phyloP scores from a whole-genome alignment of 2,888 invertebrate species.

The Nemapogon koenigi region DNA sequence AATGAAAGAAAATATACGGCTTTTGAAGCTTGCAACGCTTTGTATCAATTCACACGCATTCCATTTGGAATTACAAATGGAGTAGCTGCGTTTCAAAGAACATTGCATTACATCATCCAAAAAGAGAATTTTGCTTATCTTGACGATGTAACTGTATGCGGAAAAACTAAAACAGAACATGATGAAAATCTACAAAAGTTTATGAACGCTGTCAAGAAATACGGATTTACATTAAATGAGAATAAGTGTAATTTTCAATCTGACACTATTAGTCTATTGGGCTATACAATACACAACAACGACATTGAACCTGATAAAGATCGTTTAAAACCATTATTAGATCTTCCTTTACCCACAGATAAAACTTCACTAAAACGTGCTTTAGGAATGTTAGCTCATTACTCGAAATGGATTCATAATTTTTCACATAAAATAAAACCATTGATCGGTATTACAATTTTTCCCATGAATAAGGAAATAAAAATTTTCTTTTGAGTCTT shows the following conservation, averaged over 20 bases:
- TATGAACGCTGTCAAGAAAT: neutral
- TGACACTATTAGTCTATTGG: neutral
- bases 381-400: neutral
- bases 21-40: slow-evolving; percentile 1
- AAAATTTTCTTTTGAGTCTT: neutral
- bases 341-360: neutral
- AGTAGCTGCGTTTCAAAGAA: slow-evolving; percentile 1
- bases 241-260: neutral
- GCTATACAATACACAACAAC: neutral
- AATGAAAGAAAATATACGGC: neutral
- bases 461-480: neutral
- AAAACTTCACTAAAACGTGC: neutral
- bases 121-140: neutral
- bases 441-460: neutral
- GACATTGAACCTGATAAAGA: neutral
- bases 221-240: neutral
- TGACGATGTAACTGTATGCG: neutral
- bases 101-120: neutral
- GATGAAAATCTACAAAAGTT: neutral
- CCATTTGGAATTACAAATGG: slow-evolving; percentile 6
- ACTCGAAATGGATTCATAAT: neutral
- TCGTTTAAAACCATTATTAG: neutral
- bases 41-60: slow-evolving; percentile 2
- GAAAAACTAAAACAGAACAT: neutral
- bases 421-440: neutral